Percentiles rank a stretch among this genome's conserved stretches.
Conservation (phyloP, 2,113 vertebrate genomes). For the Enhydra lutris region DNA sequence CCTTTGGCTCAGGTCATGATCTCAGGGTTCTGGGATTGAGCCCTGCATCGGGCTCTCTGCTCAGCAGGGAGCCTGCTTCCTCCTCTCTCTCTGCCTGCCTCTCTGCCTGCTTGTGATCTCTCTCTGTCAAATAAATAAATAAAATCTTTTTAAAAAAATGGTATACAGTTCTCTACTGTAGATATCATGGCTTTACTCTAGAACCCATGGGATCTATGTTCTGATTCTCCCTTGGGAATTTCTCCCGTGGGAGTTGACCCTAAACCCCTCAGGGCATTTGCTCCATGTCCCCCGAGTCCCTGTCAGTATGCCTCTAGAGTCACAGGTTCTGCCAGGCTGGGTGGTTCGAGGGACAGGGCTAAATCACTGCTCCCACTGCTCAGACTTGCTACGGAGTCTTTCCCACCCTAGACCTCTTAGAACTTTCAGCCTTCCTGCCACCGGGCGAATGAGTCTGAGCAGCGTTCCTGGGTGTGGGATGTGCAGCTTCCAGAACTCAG, state of each 20-base stretch:
- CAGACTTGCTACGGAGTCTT: neutral
- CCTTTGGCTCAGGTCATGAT: too few relatives aligned
- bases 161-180: neutral
- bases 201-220: neutral
- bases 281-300: rapidly evolving
- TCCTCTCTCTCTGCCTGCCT: too few relatives aligned
- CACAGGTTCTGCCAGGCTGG: neutral
- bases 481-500: neutral
- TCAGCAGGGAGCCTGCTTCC: too few relatives aligned
- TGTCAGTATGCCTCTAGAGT: neutral
- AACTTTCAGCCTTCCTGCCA: neutral
- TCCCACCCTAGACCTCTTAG: neutral
- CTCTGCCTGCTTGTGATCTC: too few relatives aligned
- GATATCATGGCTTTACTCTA: neutral
- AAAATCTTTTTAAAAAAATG: neutral
- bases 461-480: neutral
- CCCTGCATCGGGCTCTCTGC: too few relatives aligned
- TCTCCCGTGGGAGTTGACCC: neutral
- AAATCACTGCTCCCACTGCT: neutral
- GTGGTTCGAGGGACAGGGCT: neutral
- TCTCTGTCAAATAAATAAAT: too few relatives aligned
- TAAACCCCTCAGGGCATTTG: neutral
- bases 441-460: neutral
- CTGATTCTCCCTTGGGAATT: neutral
- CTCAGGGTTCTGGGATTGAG: too few relatives aligned